Evolutionary conservation across 2,888 invertebrate species (phyloP), one percentile per base, ranked within the genome.

Genomic region (Scaptomyza caliginosa): DNA sequence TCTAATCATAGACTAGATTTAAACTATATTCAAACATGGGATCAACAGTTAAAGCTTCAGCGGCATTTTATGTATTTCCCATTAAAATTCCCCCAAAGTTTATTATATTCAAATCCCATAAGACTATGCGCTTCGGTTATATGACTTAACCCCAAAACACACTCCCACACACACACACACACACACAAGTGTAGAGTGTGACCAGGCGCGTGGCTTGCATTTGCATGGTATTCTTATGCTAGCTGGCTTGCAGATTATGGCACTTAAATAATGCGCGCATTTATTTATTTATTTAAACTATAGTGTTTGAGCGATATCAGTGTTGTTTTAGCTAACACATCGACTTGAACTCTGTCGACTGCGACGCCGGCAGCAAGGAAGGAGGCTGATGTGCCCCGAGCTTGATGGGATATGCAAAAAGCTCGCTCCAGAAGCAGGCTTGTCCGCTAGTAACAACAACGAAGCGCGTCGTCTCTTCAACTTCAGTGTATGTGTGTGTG

Each of bases 241-340:
- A 38, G 42, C 32, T 38, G 46, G 23, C 16, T 6, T 17, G 30
- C 21, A n/a, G 24, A 38, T 42, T 40, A 39, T 34, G 54, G 45
- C 34, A 72, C 45, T 43, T 40, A 48, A 82, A 58, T 52, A 82
- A 56, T 50, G 57, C 52, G 55, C 55, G 49, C 55, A 59, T 84
- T 67, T 77, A 66, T 74, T 74, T 80, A 76, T 79, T 71, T 84
- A 73, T 78, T 69, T 62, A 67, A 73, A 64, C 77, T 66, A 16
- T 34, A 34, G 34, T 34, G 62, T 65, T 68, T 48, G 17, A 48
- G 63, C 60, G 60, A 64, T 77, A 81, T 81, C 69, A 38, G 48
- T 65, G 62, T 64, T 62, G 52, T 48, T 52, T 65, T 72, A 45
- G 81, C 67, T 46, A 73, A 28, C 43, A 59, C 49, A 21, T 49